Base-by-base conservation (phyloP, 2,797 vertebrate species). In the Denticeps clupeoides region DNA sequence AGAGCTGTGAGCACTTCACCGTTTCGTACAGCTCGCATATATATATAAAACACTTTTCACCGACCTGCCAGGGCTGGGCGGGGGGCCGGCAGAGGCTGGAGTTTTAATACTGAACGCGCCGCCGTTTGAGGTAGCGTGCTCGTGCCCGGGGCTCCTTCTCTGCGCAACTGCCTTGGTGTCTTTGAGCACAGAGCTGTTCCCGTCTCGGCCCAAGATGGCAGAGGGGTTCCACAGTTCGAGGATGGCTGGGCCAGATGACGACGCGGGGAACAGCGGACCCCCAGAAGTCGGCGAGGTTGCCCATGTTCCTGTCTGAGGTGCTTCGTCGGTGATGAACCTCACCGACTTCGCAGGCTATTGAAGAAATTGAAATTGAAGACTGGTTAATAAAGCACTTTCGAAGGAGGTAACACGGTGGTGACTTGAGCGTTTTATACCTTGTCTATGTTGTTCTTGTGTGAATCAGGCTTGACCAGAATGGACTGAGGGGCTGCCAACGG, bases 401-500 rank as follows among this genome's bases (percentile, higher is more conserved):
- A n/a, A n/a, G n/a, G n/a, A n/a, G n/a, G n/a, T n/a, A n/a, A n/a
- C n/a, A n/a, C n/a, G n/a, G n/a, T n/a, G n/a, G n/a, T n/a, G n/a
- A n/a, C n/a, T n/a, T n/a, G n/a, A n/a, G n/a, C n/a, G n/a, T n/a
- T n/a, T n/a, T n/a, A 54, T 85, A 97, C 94, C 91, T 93, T 97
- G 28, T 96, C 91, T 0, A 51, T 59, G 35, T 62, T 79, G 66
- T 75, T 83, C 70, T 83, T 92, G 55, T 85, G 71, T 21, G 81
- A 72, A 38, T 94, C 89, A n/a, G 90, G 93, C 62, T 87, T 90
- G 62, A 97, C 83, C 37, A 98, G 79, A 75, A 98, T 97, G 5
- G 93, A 97, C 0, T 90, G 91, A 0, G 88, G 92, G 10, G 82
- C 78, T 1, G 70, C 75, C 0, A 71, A 45, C 0, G 72, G 55